Evolutionary conservation across 2,113 vertebrate species (phyloP), one percentile per base, ranked within the genome.

Genomic region (Oreocharis arfaki): DNA sequence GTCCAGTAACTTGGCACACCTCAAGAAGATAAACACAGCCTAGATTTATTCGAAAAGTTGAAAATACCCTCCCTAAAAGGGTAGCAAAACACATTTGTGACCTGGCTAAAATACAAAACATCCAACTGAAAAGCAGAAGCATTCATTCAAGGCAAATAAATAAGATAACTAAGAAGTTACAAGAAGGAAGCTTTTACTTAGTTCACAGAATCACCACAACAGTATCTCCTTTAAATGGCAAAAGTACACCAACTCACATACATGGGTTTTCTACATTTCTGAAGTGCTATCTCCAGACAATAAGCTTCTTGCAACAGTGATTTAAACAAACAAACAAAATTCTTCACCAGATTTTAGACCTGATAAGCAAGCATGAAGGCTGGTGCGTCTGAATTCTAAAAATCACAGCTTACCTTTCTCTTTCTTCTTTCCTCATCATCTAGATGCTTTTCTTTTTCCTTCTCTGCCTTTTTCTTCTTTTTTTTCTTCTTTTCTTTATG

Each of bases 401-500:
- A 55, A 7, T 3, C 19, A 41, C 9, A 35, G 27, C 84, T 79
- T 92, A 99, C 99, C 98, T 99, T 99, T 53, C 99, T 97, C 39
- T 99, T 98, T 65, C 99, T 98, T 89, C 99, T 98, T 78, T 99
- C 99, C 4, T 99, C 99, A 12, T 99, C 99, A 64, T 99, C 99
- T 26, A 98, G 95, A 69, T 99, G 98, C 55, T 99, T 99, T 93
- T 99, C 99, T 97, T 99, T 99, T 46, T 99, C 99, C 75, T 99
- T 99, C 76, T 99, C 99, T 1, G 99, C 98, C 73, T 99, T 99
- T 35, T 99, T 99, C 84, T 99, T 99, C 87, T 99, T 99, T 26
- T 99, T 99, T 81, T 99, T 99, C 93, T 99, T 99, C 63, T 99
- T 99, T 30, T 99, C 99, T 93, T 98, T 99, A 96, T 99, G 99